Evolutionary conservation across 2,888 invertebrate species (phyloP), one percentile per base, ranked within the genome.

Genomic region (Bhutanitis thaidina): DNA sequence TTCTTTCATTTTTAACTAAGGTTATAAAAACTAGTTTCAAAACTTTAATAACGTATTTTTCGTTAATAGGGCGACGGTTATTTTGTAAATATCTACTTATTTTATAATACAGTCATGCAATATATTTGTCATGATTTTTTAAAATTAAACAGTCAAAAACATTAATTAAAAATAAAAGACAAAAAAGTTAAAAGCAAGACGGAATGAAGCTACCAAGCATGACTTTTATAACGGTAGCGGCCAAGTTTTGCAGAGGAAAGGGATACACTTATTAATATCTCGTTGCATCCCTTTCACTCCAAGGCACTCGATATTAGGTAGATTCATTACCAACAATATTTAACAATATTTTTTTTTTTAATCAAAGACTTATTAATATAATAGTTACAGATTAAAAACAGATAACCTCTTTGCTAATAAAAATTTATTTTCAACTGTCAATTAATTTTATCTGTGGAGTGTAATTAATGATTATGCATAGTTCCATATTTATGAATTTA

Each of bases 231-330:
- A 35, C 54, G 47, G 52, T 52, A 52, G 56, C 56, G 47, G 54
- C 56, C 52, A 56, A 52, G 49, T 50, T 51, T 49, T 27, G 56
- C 56, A 56, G 54, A 54, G 54, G 51, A 54, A 54, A 56, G 46
- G 49, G 54, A 54, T 37, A 41, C 37, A 43, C 47, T 29, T 43
- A 51, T 44, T 30, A 46, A 25, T 3, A 15, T 38, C 43, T 52
- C 43, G 35, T 48, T 30, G 29, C 47, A 40, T 47, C 56, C 45
- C 50, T 52, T 54, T 50, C 56, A 37, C 56, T 52, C 52, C 56
- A 56, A 56, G 56, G 56, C 56, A 56, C 56, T 56, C 54, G 43
- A 51, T 56, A 46, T 7, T 44, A 43, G 54, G 52, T 54, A 46
- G 34, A 38, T 44, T 40, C 14, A 36, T 20, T 43, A 27, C 27